Evolutionary conservation across 2,797 vertebrate species (phyloP).

Genomic region (Monodelphis domestica): DNA sequence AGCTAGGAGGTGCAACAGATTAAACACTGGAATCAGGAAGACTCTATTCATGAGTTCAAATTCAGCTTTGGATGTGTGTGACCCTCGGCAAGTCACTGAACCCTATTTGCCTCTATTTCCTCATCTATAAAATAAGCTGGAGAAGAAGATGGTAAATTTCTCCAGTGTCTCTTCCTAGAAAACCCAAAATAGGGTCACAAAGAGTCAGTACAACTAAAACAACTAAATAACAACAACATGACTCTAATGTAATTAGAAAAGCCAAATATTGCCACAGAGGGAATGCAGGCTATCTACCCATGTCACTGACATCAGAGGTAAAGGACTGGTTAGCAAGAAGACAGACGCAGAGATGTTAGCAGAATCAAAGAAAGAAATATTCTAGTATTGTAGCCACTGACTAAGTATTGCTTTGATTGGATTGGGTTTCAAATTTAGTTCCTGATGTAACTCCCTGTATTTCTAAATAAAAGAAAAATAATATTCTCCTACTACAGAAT

Average conservation of each 20-base stretch:
- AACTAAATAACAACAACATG: too few relatives aligned
- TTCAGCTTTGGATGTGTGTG: too few relatives aligned
- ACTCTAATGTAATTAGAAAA: slow-evolving; percentile 55
- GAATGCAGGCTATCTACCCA: not conserved
- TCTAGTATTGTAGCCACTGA: not conserved
- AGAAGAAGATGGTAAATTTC: too few relatives aligned
- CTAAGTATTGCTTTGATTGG: not conserved
- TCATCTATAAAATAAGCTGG: too few relatives aligned
- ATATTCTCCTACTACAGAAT: not conserved
- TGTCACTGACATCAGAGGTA: slow-evolving; percentile 8
- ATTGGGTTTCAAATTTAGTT: not conserved
- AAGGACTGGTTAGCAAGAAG: not conserved
- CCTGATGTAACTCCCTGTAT: not conserved
- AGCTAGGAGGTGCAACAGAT: too few relatives aligned
- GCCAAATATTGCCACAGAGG: not conserved
- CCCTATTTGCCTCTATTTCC: too few relatives aligned
- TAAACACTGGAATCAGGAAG: too few relatives aligned
- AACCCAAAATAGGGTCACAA: too few relatives aligned
- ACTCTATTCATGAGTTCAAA: too few relatives aligned
- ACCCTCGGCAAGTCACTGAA: too few relatives aligned
- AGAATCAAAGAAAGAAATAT: not conserved
- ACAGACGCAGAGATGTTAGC: not conserved
- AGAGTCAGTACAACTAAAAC: too few relatives aligned
- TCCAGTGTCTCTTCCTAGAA: too few relatives aligned
- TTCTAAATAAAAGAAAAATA: not conserved